These are phyloP conservation scores for Atrina japonica DNA, from an alignment of 2,888 invertebrate species.

Conservation along the genomic window DNA sequence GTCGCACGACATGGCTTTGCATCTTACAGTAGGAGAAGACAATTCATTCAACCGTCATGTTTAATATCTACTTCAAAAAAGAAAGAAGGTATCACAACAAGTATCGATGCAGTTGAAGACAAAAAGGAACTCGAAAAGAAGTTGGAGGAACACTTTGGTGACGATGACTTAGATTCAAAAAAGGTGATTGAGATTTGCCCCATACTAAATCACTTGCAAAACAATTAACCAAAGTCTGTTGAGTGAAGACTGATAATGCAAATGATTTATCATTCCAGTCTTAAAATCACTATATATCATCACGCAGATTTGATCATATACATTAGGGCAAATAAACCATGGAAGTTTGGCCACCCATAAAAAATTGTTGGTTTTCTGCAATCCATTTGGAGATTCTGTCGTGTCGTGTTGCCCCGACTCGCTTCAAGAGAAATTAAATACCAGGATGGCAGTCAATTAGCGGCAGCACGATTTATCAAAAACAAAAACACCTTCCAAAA, in stretches of 20 bases:
- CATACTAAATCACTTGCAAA: neutral
- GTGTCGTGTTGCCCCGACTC: no score
- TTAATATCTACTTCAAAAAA: conserved; percentile 68
- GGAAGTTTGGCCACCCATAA: no score
- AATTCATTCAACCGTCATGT: conserved; percentile 37
- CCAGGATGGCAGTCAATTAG: no score
- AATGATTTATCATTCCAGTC: no score
- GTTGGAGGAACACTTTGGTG: conserved; percentile 66
- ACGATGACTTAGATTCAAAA: conserved; percentile 58
- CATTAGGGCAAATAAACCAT: no score
- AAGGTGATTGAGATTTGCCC: conserved; percentile 54
- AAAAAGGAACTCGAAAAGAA: conserved; percentile 61
- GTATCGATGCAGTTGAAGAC: conserved; percentile 53
- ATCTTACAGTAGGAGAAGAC: conserved; percentile 23
- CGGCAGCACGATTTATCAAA: no score
- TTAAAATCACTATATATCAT: no score
- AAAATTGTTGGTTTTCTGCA: no score
- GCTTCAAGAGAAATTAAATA: no score
- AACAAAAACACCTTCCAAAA: no score
- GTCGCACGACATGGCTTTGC: conserved; percentile 54
- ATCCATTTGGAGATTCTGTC: neutral
- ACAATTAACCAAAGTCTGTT: neutral
- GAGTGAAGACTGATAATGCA: neutral
- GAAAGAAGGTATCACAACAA: conserved; percentile 56
- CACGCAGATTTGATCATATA: no score